Base-by-base conservation (phyloP, 2,888 invertebrate species). In the Microplitis manilae region DNA sequence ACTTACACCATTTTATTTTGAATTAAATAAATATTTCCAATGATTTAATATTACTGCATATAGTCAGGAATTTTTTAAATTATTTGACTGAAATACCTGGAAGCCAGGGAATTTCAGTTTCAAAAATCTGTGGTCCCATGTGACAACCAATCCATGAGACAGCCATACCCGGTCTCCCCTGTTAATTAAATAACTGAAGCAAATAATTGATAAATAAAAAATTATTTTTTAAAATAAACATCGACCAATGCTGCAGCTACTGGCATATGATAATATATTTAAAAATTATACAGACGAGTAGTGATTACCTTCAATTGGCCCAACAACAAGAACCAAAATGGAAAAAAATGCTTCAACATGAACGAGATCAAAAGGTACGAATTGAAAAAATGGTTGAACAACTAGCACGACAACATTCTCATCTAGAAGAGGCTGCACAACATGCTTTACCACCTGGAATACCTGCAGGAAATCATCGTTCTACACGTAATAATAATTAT, bases 331-430 rank as follows among this genome's bases (percentile, higher is more conserved):
- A 97, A 72, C 94, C 95, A 78, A 96, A 98, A 83, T 97, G 98
- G 96, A 96, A 96, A 83, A 95, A 96, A 83, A 94, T 97, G 89
- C 91, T 99, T 80, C 96, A 98, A 84, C 96, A 97, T 90, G 98
- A 99, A 89, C 94, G 98, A 30, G 98, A 98, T 83, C 98, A 98
- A 90, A 94, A 98, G 86, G 93, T 95, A 89, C 93, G 97, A 68
- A 91, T 98, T 80, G 97, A 98, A 87, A 98, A 98, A 87, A 97
- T 99, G 92, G 97, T 99, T 15, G 99, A 99, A 89, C 98, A 98
- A 86, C 92, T 99, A 80, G 99, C 99, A 13, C 94, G 97, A 83
- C 99, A 99, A 89, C 99, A 98, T 90, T 97, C 98, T 76, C 96
- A 95, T 85, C 92, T 99, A 82, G 99, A 99, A 91, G 96, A 97